These are phyloP conservation scores for Drosophila lacertosa DNA, from an alignment of 1,140 invertebrate genomes.

Conservation along the genomic window DNA sequence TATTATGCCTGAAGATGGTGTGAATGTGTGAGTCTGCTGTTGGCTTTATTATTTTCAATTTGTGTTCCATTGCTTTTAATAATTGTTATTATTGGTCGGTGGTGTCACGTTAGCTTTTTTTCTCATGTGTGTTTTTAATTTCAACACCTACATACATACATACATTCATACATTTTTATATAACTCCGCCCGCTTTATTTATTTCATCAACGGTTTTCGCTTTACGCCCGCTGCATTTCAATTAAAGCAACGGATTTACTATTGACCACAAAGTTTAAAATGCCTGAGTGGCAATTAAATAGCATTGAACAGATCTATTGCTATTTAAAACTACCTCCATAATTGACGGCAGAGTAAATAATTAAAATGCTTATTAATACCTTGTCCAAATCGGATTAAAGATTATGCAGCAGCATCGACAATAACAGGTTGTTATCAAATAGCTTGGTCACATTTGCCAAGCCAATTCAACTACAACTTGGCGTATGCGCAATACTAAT, in stretches of 20 bases:
- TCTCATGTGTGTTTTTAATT: constrained; percentile 57
- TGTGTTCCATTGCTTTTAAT: constrained; percentile 77
- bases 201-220: constrained; percentile 33
- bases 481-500: constrained; percentile 74
- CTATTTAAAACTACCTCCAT: constrained; percentile 54
- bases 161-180: no score
- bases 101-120: constrained; percentile 42
- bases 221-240: constrained; percentile 34
- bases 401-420: constrained; percentile 25
- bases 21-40: constrained; percentile 13
- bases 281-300: constrained; percentile 14
- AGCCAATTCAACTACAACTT: constrained; percentile 52
- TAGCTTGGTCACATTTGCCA: constrained; percentile 59
- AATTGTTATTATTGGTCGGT: constrained; percentile 73
- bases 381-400: constrained; percentile 50
- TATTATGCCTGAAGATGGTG: constrained; percentile 28
- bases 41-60: constrained; percentile 76
- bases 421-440: constrained; percentile 7
- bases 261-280: constrained; percentile 25
- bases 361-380: constrained; percentile 74
- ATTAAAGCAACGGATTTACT: constrained; percentile 45
- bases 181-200: constrained; percentile 33
- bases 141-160: constrained; percentile 59
- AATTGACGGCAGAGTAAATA: constrained; percentile 68
- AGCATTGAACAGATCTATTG: constrained; percentile 30